These are phyloP conservation scores for Noctua janthe DNA, from an alignment of 2,888 invertebrate species.

Conservation along the genomic window DNA sequence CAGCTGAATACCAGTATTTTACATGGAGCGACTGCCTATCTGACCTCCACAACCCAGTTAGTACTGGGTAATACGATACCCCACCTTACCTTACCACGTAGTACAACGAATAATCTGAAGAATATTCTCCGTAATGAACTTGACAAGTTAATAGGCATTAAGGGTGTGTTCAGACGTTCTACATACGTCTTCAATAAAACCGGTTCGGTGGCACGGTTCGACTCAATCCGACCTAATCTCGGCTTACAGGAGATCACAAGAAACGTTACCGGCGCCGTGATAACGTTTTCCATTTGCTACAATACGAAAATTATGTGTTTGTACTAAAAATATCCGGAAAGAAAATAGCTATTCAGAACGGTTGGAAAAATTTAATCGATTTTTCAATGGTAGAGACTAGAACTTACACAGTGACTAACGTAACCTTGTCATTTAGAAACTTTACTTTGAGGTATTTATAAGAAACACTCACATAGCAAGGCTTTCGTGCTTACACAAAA, in stretches of 20 bases:
- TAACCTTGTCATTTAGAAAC: not conserved
- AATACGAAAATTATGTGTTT: conserved; percentile 64
- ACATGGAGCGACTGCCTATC: too few species aligned
- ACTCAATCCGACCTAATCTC: conserved; percentile 85
- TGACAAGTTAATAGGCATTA: conserved; percentile 73
- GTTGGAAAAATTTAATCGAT: not conserved
- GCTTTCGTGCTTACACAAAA: not conserved
- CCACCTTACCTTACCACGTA: not conserved
- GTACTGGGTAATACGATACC: too few species aligned
- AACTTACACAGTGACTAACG: not conserved
- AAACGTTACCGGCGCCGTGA: conserved; percentile 82
- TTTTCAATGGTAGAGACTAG: not conserved
- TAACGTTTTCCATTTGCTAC: conserved; percentile 80
- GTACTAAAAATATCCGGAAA: conserved; percentile 27
- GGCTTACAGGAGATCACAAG: conserved; percentile 84
- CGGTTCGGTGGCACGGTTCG: conserved; percentile 74
- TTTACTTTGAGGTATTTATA: not conserved
- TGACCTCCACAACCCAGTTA: too few species aligned
- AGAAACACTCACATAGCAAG: not conserved
- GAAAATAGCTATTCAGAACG: not conserved
- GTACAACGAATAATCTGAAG: not conserved
- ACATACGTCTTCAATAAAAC: conserved; percentile 75
- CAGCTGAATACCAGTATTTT: too few species aligned
- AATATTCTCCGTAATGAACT: conserved; percentile 64
- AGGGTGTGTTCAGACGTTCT: conserved; percentile 68